Conservation (phyloP, 2,797 vertebrate species). For the Gallirallus australis region DNA sequence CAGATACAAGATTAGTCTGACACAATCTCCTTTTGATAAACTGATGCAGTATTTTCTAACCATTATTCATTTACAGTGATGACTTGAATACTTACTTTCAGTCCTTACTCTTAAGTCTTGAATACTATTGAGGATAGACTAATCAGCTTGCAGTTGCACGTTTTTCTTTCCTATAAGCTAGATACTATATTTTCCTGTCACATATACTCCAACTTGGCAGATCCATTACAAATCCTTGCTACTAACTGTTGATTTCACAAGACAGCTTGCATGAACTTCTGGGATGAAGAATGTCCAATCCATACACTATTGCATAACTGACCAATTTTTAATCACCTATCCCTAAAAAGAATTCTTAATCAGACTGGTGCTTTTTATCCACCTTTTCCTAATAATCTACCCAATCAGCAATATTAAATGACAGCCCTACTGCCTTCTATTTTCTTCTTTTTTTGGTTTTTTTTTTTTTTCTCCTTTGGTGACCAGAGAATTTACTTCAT, state of each 20-base stretch:
- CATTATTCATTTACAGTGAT: neutral
- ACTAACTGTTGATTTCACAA: neutral
- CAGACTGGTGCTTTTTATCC: neutral
- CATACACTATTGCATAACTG: neutral
- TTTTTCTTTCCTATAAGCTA: neutral
- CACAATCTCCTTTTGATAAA: neutral
- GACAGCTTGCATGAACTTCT: neutral
- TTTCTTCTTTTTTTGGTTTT: neutral
- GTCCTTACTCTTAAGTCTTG: neutral
- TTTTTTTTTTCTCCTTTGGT: neutral
- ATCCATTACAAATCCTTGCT: neutral
- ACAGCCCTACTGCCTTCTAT: neutral
- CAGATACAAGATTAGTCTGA: neutral
- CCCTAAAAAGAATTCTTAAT: neutral
- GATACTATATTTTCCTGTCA: neutral
- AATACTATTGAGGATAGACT: neutral
- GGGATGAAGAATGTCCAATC: neutral
- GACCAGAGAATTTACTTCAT: neutral
- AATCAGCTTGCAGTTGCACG: neutral
- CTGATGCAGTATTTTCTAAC: neutral
- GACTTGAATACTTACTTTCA: neutral
- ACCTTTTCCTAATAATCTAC: neutral
- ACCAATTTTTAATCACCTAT: neutral
- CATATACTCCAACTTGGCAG: neutral
- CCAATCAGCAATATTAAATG: neutral